Base-by-base conservation (phyloP, 1,140 invertebrate species). In the Anastrepha ludens region DNA sequence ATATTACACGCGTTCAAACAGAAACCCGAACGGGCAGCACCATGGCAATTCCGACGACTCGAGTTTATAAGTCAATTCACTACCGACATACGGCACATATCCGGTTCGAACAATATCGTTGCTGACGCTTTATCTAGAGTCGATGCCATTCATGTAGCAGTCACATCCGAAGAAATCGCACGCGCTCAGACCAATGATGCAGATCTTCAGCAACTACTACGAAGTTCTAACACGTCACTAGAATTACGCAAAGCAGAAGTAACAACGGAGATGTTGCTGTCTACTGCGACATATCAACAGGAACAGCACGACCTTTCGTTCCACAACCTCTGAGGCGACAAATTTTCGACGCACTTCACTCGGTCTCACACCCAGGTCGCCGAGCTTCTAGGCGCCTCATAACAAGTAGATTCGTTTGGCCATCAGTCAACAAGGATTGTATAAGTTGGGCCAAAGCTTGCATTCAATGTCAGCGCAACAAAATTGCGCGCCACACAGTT, bases 51-150 rank as follows among this genome's bases (percentile, higher is more conserved):
- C 64, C 88, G 86, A 39, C 90, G 94, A 29, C 87, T 94, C 0
- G 90, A 94, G 78, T 93, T 88, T 20, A 93, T 94, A n/a, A 87
- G 90, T 0, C 92, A 94, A 88, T 94, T 92, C 87, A 91, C 91
- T 0, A 93, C 91, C 0, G 88, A 93, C 55, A 93, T 94, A 62
- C 44, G 87, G 0, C 65, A 70, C 39, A 44, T 70, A 70, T 70
- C 65, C 29, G 41, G 13, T 11, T 39, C 11, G 13, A 41, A 44
- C 65, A 70, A 44, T 41, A 44, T 70, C 39, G 39, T 70, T 70
- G 65, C 65, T 6, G 9, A 44, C 65, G 39, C 65, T 8, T 44
- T 44, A 67, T 70, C 39, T 70, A 9, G 39, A 70, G 41, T 44
- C 65, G 9, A 70, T 44, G 65, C 65, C 15, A 70, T 70, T 70